Base-by-base conservation (phyloP, 2,797 vertebrate genomes). In the Streptopelia turtur region DNA sequence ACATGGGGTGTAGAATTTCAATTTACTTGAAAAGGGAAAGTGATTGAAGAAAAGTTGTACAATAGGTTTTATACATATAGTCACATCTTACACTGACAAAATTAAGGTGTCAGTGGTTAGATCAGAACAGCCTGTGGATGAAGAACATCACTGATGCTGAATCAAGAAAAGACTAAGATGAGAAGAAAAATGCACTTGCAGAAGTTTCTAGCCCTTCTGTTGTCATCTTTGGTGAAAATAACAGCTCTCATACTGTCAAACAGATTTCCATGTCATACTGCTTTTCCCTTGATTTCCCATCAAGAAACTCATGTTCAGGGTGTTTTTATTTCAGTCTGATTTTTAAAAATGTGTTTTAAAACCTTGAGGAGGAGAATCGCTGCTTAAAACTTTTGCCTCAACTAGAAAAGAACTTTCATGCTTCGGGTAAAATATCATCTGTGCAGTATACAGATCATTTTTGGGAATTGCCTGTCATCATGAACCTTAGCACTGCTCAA, bases 261-360 rank as follows among this genome's bases (percentile, higher is more conserved):
- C 21, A 90, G 45, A 61, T 47, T 75, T 69, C 45, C 50, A 50
- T 57, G 61, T 81, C 92, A 87, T 27, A 45, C 11, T 16, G 57
- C 50, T 81, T 78, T 71, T 93, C 69, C 60, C 68, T 70, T 77
- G 49, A 60, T 56, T 85, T 94, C 18, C 23, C 50, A 91, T 83
- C 79, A 94, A 86, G 65, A 18, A 86, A 24, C 10, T 83, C 50
- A 35, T 45, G 50, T 45, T 77, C 13, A 4, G 37, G 4, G 4
- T 33, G 20, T 35, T 89, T 93, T 94, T 61, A 90, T 55, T 86
- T 89, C 47, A 91, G 56, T 15, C 13, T 33, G 33, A 53, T 28
- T 78, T 86, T 81, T 57, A 69, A 87, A 87, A 89, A 16, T 43
- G 87, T 75, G 33, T 71, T 93, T 74, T 78, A 64, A 94, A 94